Evolutionary conservation across 2,797 vertebrate genomes (phyloP).

Genomic region (Rallus crepitans): DNA sequence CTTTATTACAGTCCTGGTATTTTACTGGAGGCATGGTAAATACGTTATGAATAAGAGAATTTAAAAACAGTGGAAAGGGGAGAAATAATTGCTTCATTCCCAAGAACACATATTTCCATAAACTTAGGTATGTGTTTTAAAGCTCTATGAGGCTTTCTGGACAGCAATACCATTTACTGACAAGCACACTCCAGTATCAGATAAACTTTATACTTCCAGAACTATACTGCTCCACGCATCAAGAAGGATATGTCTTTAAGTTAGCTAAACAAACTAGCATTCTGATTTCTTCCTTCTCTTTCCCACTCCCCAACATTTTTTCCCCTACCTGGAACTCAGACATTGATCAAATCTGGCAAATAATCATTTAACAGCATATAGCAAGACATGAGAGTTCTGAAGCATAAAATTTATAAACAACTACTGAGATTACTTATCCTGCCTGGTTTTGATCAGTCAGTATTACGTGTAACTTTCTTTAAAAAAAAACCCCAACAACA

Average conservation of each 20-base stretch:
- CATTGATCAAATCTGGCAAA: not conserved
- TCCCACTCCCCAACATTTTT: not conserved
- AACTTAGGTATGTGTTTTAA: not conserved
- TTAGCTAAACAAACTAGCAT: not conserved
- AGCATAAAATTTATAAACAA: not conserved
- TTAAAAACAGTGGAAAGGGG: not conserved
- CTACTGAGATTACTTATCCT: not conserved
- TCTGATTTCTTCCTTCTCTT: not conserved
- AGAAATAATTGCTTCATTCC: not conserved
- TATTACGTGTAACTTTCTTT: not conserved
- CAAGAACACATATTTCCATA: not conserved
- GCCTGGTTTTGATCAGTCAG: not conserved
- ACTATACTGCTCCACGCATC: not conserved
- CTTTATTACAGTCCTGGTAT: not conserved
- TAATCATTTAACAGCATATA: not conserved
- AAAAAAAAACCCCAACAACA: not conserved
- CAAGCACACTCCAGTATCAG: not conserved
- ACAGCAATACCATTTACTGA: not conserved
- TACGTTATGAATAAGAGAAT: not conserved
- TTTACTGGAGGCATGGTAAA: not conserved
- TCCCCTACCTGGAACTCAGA: not conserved
- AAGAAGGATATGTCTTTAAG: not conserved
- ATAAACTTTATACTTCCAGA: not conserved
- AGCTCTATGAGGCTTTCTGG: not conserved
- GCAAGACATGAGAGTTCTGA: not conserved